phyloP scores from a whole-genome alignment of 2,113 vertebrate genomes.

The Alligator sinensis region DNA sequence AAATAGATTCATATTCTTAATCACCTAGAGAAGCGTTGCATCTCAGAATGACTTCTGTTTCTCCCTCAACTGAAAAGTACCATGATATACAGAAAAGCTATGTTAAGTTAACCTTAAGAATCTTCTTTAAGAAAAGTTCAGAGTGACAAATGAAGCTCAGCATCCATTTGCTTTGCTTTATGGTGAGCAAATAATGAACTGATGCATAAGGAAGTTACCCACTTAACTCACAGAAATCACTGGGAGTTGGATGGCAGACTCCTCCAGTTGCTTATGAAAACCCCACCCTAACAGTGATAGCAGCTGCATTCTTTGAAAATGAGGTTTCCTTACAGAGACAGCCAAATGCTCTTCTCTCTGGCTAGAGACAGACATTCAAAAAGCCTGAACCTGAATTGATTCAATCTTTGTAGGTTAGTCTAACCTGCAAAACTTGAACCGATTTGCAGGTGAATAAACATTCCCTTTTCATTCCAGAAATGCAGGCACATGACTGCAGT shows the following conservation, averaged over 20 bases:
- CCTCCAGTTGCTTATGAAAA: background rate
- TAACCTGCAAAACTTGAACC: too few species aligned
- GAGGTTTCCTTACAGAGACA: background rate
- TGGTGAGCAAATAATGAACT: background rate
- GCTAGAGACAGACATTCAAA: too few species aligned
- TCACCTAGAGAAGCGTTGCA: background rate
- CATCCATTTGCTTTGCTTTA: background rate
- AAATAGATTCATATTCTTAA: background rate
- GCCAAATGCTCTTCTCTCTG: background rate
- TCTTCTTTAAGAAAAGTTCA: background rate
- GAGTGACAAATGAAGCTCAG: background rate
- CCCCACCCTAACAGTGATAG: background rate
- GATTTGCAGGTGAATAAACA: too few species aligned
- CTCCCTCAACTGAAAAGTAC: background rate
- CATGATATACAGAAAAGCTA: background rate
- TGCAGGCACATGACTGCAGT: too few species aligned
- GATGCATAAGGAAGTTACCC: background rate
- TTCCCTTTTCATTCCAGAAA: too few species aligned
- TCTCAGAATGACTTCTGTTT: background rate
- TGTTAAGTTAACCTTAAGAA: too few species aligned
- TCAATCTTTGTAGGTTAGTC: too few species aligned
- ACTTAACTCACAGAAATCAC: too few species aligned
- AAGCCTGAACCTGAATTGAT: too few species aligned
- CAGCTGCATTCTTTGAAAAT: background rate
- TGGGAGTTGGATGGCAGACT: background rate